Evolutionary conservation across 2,797 vertebrate genomes (phyloP).

Genomic region (Pseudocheirus occidentalis): DNA sequence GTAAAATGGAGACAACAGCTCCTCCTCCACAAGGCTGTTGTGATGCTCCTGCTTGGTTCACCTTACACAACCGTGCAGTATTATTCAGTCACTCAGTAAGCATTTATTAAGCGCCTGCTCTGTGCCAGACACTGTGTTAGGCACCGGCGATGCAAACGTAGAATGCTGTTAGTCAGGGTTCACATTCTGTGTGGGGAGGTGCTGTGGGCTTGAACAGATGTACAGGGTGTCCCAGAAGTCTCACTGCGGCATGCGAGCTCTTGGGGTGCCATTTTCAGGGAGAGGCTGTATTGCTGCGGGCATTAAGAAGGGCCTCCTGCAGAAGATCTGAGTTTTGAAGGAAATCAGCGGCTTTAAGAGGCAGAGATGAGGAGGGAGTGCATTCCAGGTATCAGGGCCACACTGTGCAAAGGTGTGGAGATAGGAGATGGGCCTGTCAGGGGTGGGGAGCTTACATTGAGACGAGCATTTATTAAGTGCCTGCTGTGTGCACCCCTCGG

Average conservation of each 20-base stretch:
- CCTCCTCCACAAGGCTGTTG: not conserved
- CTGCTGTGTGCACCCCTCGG: not conserved
- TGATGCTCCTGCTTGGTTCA: not conserved
- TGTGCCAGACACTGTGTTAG: not conserved
- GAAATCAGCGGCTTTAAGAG: no score
- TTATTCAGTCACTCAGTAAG: not conserved
- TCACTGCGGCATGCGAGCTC: not conserved
- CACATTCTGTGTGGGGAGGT: not conserved
- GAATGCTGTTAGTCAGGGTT: not conserved
- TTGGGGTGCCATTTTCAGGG: not conserved
- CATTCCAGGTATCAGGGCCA: not conserved
- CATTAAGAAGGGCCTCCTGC: not conserved
- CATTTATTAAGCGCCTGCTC: not conserved
- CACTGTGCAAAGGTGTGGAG: not conserved
- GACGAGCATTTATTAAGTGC: not conserved
- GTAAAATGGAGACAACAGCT: not conserved
- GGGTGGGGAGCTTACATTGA: not conserved
- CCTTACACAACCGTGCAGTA: accelerated
- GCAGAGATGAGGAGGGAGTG: not conserved
- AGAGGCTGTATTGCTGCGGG: not conserved
- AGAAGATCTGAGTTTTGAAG: not conserved
- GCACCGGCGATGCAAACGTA: not conserved
- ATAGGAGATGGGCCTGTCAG: not conserved
- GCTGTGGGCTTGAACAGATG: not conserved
- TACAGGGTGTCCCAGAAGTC: not conserved